Conservation (phyloP, 2,797 vertebrate genomes). For the Acipenser ruthenus region DNA sequence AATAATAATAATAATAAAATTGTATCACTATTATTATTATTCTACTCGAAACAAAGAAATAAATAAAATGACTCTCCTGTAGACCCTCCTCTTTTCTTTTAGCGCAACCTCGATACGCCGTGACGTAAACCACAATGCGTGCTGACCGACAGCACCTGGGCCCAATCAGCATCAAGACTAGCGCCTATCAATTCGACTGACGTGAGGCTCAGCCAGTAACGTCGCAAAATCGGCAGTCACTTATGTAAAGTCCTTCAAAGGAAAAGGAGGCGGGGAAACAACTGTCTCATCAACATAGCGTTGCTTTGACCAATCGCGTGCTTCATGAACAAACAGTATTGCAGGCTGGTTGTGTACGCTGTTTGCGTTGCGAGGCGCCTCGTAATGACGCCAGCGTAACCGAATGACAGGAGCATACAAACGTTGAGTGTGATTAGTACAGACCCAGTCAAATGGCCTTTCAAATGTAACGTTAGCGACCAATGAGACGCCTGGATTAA, state of each 20-base stretch:
- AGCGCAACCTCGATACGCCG: slow-evolving; percentile 57
- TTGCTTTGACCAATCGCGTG: slow-evolving; percentile 41
- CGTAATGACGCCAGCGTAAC: not conserved
- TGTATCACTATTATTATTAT: slow-evolving; percentile 48
- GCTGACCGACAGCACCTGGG: slow-evolving; percentile 33
- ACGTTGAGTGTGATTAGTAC: slow-evolving; percentile 9
- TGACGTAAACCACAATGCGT: slow-evolving; percentile 25
- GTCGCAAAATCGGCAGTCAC: slow-evolving; percentile 18
- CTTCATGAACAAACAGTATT: slow-evolving; percentile 46
- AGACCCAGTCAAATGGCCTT: not conserved
- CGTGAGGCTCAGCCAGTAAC: slow-evolving; percentile 32
- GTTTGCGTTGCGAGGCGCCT: slow-evolving; percentile 9
- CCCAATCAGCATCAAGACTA: slow-evolving; percentile 33
- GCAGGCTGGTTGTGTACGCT: slow-evolving; percentile 15
- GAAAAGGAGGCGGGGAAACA: slow-evolving; percentile 16
- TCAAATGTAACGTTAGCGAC: not conserved
- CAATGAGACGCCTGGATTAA: slow-evolving; percentile 3
- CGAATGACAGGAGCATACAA: slow-evolving; percentile 2
- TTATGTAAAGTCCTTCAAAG: slow-evolving; percentile 28
- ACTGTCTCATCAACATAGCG: slow-evolving; percentile 10
- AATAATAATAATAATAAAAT: slow-evolving; percentile 34
- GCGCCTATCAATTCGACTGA: slow-evolving; percentile 37
- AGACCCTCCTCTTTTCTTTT: slow-evolving; percentile 63
- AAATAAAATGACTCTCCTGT: slow-evolving; percentile 67
- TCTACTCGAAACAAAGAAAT: slow-evolving; percentile 72